Evolutionary conservation across 2,113 vertebrate species (phyloP).

Genomic region (Daubentonia madagascariensis): DNA sequence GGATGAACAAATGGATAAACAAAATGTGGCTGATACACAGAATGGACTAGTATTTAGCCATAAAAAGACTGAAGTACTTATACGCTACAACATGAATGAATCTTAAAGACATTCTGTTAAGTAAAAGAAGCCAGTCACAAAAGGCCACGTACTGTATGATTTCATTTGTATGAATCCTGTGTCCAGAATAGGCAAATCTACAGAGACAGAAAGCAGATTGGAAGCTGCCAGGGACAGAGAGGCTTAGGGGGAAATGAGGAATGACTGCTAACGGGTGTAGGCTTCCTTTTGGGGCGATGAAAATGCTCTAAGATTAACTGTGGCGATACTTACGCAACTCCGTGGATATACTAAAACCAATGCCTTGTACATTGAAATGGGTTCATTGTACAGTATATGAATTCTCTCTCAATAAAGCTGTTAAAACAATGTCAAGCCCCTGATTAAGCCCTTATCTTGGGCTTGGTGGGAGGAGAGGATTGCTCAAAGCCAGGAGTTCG

Average conservation of each 20-base stretch:
- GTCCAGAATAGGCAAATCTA: too few species aligned
- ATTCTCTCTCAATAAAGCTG: not conserved
- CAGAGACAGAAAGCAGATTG: fast-evolving
- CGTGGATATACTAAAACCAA: not conserved
- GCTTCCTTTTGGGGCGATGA: not conserved
- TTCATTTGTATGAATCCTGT: not conserved
- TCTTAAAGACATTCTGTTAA: not conserved
- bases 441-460: not conserved
- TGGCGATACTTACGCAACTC: too few species aligned
- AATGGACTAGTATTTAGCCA: fast-evolving
- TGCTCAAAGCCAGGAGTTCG: too few species aligned
- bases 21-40: fast-evolving
- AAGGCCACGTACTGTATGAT: fast-evolving
- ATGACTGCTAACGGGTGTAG: not conserved
- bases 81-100: fast-evolving
- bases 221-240: not conserved
- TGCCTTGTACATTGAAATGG: too few species aligned
- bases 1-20: too few species aligned
- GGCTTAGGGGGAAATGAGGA: not conserved
- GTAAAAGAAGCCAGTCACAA: not conserved
- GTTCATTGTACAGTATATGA: fast-evolving
- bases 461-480: too few species aligned
- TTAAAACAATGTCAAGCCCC: not conserved
- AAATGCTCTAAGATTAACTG: not conserved
- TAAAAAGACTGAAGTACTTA: not conserved